Conservation (phyloP, 2,113 vertebrate genomes). For the Porphyrio hochstetteri region DNA sequence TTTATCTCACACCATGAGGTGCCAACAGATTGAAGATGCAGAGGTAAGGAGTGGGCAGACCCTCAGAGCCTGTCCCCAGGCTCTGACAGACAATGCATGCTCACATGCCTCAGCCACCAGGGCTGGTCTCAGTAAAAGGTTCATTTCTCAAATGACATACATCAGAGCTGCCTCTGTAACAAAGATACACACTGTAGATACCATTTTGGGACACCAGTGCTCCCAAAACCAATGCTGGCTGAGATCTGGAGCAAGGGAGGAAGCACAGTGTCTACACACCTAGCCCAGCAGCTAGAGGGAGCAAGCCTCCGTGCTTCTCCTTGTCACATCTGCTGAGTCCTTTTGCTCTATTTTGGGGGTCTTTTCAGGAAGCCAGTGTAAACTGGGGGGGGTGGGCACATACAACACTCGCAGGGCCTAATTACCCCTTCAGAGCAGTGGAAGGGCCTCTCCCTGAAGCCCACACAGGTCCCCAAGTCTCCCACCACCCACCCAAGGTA, state of each 20-base stretch:
- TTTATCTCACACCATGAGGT: background rate
- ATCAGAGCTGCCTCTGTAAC: background rate
- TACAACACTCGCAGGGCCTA: background rate
- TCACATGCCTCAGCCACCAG: background rate
- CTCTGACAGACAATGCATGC: background rate
- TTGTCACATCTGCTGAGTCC: background rate
- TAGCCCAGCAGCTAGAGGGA: background rate
- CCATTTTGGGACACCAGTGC: background rate
- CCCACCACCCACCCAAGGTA: accelerated
- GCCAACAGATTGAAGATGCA: background rate
- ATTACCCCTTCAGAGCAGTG: background rate
- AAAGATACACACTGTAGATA: background rate
- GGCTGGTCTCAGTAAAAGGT: background rate
- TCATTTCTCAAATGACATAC: background rate
- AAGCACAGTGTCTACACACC: background rate
- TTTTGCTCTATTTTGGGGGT: background rate
- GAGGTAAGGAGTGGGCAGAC: background rate
- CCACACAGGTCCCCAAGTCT: background rate
- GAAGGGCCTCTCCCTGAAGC: background rate
- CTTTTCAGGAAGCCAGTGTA: background rate
- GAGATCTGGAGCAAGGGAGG: background rate
- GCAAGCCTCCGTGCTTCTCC: background rate
- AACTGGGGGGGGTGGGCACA: background rate
- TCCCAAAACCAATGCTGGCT: background rate
- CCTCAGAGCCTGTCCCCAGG: background rate